A percentile compares a stretch with the other conserved stretches of the same genome.
phyloP scores from a whole-genome alignment of 2,797 vertebrate genomes.

The Intellagama lesueurii region DNA sequence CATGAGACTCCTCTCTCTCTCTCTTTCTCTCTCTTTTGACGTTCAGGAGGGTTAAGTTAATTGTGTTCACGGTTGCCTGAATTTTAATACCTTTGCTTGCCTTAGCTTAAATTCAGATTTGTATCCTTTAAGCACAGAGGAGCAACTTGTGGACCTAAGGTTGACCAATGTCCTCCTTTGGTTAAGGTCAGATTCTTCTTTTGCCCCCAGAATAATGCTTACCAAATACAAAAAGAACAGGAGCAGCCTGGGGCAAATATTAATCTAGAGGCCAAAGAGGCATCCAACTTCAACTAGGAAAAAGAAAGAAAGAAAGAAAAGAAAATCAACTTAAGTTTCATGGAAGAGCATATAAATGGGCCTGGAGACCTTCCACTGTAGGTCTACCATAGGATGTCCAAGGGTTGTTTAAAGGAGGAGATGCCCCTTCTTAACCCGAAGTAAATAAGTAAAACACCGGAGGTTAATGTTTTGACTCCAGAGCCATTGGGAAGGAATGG shows the following conservation, averaged over 20 bases:
- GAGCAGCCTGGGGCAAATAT: not conserved
- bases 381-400: not conserved
- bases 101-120: not conserved
- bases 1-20: too few species aligned
- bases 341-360: not conserved
- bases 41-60: too few species aligned
- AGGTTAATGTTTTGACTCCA: not conserved
- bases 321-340: too few species aligned
- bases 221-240: not conserved
- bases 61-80: too few species aligned
- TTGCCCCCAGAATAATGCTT: constrained; percentile 27
- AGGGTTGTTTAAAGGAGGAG: not conserved
- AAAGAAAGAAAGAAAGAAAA: too few species aligned
- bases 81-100: not conserved
- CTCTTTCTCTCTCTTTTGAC: too few species aligned
- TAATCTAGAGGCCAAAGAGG: too few species aligned
- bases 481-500: not conserved
- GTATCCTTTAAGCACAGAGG: not conserved
- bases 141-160: not conserved
- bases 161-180: constrained; percentile 3
- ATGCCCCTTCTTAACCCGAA: not conserved
- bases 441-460: not conserved
- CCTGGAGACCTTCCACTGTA: not conserved
- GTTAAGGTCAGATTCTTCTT: not conserved
- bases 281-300: too few species aligned